These are phyloP conservation scores for Scaptomyza tumidula DNA, from an alignment of 2,888 invertebrate genomes.

Conservation along the genomic window DNA sequence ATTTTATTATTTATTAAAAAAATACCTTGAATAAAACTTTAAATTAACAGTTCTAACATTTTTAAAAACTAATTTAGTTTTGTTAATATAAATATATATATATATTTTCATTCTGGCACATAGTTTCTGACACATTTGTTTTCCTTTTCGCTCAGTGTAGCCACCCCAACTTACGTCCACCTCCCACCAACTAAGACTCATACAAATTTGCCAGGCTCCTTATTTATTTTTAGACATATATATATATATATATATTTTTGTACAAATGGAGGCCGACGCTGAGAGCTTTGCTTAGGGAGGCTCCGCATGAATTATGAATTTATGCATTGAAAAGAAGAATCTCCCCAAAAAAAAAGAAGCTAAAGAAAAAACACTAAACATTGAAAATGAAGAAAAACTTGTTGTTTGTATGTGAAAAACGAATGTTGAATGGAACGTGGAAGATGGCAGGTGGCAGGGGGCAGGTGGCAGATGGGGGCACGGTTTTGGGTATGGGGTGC, in stretches of 20 bases:
- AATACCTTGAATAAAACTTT: too few relatives aligned
- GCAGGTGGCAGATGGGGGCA: constrained; percentile 2
- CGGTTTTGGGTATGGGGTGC: background rate
- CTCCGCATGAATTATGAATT: constrained; percentile 76
- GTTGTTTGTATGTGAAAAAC: constrained; percentile 31
- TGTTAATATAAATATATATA: too few relatives aligned
- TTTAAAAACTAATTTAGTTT: too few relatives aligned
- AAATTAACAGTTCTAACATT: too few relatives aligned
- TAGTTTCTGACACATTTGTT: too few relatives aligned
- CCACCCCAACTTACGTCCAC: background rate
- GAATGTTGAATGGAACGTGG: constrained; percentile 26
- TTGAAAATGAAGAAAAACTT: constrained; percentile 28
- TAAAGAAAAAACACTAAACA: constrained; percentile 24
- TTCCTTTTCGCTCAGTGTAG: too few relatives aligned
- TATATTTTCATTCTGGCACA: too few relatives aligned
- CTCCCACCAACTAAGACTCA: background rate
- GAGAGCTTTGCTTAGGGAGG: constrained; percentile 48
- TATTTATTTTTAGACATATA: constrained; percentile 25
- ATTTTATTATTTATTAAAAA: too few relatives aligned
- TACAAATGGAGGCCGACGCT: constrained; percentile 44
- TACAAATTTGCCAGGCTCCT: constrained; percentile 17
- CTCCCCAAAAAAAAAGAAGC: constrained; percentile 18
- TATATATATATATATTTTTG: constrained; percentile 15
- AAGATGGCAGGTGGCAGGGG: background rate
- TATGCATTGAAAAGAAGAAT: constrained; percentile 72